Evolutionary conservation across 2,888 invertebrate species (phyloP), one percentile per base, ranked within the genome.

Genomic region (Willowsia nigromaculata): DNA sequence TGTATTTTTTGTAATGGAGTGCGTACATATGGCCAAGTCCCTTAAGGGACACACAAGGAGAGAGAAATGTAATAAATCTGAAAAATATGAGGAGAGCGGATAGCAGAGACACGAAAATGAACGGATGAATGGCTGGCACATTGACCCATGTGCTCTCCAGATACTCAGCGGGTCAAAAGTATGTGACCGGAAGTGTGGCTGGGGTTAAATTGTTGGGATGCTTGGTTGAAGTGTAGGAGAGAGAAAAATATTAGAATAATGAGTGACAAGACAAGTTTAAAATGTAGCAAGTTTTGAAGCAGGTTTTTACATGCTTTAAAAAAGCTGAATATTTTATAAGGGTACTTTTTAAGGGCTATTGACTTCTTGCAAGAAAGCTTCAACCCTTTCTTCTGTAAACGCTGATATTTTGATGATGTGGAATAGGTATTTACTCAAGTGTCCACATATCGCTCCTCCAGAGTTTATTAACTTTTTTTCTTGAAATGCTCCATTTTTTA

Each of bases 181-280:
- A 91, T 92, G 91, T 92, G 92, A 92, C 92, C 92, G 92, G 92
- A 92, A 92, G 92, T 91, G 92, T 92, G 92, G 90, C 91, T 89
- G 90, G 89, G 92, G 92, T 92, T 92, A 92, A 91, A 91, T 92
- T 65, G 76, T 88, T 88, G 33, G 47, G 74, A 81, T 87, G 80
- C 43, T 50, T 37, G 59, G 56, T 59, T 62, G 76, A 76, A n/a
- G 62, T 76, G 76, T 40, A 76, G 76, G 62, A 53, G 27, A 40
- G n/a, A n/a, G n/a, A 53, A 15, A 68, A 15, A 9, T 9, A 50
- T 50, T 56, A 18, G 22, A 22, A 56, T 15, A 62, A 62, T 65
- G 65, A 65, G 22, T 59, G 53, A 80, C 80, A 56, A 80, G 59
- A 7, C 1, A 33, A 33, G 65, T n/a, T 33, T 33, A 65, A 5